These are phyloP conservation scores for Agrilus planipennis DNA, from an alignment of 1,140 invertebrate genomes.

Conservation along the genomic window DNA sequence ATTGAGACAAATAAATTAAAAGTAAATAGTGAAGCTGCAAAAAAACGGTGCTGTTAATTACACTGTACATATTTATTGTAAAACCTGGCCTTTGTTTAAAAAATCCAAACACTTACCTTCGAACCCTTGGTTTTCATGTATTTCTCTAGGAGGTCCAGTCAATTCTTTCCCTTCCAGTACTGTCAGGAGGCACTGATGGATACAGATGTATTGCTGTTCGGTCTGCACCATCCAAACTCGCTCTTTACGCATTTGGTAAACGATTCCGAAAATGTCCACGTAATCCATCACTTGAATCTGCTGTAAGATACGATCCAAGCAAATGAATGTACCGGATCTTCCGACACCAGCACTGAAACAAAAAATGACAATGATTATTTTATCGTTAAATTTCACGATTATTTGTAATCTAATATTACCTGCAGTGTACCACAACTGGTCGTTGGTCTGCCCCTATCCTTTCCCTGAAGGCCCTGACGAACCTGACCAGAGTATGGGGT, in stretches of 20 bases:
- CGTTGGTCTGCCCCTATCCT: slow-evolving; percentile 73
- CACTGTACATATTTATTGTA: not conserved
- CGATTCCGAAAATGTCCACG: slow-evolving; percentile 93
- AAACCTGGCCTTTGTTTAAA: not conserved
- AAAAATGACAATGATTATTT: slow-evolving; percentile 9
- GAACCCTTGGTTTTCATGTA: slow-evolving; percentile 84
- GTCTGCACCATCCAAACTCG: slow-evolving; percentile 97
- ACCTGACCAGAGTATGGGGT: slow-evolving; percentile 77
- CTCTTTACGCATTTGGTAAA: slow-evolving; percentile 91
- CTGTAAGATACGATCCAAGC: slow-evolving; percentile 83
- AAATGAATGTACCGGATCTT: slow-evolving; percentile 87
- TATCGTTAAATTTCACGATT: slow-evolving; percentile 49
- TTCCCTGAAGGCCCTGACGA: slow-evolving; percentile 85
- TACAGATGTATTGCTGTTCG: slow-evolving; percentile 94
- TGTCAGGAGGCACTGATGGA: slow-evolving; percentile 87
- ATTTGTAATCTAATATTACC: slow-evolving; percentile 30
- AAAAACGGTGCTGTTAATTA: not conserved
- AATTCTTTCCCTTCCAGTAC: slow-evolving; percentile 83
- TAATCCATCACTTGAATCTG: slow-evolving; percentile 67
- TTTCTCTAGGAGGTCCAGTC: slow-evolving; percentile 57
- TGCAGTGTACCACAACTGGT: slow-evolving; percentile 91
- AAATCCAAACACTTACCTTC: slow-evolving; percentile 55
- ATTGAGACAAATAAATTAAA: slow-evolving; percentile 1
- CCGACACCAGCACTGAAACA: slow-evolving; percentile 67
- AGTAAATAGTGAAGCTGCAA: not conserved